phyloP scores from a whole-genome alignment of 1,140 invertebrate species.

The Anadara kagoshimensis region DNA sequence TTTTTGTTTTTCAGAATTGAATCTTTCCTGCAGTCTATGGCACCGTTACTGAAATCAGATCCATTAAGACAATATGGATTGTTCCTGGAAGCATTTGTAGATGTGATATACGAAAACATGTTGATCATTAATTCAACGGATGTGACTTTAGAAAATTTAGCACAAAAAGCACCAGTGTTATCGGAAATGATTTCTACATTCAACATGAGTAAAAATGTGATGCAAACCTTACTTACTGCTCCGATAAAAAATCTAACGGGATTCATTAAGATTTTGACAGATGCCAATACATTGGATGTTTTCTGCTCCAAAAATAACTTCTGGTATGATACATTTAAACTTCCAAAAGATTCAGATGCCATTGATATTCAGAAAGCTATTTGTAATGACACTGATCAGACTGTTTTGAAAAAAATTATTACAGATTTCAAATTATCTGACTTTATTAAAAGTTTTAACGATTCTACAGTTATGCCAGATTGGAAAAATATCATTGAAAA shows the following conservation, averaged over 20 bases:
- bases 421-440: constrained; percentile 10
- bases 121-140: constrained; percentile 23
- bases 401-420: constrained; percentile 5
- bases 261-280: constrained; percentile 32
- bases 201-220: constrained; percentile 19
- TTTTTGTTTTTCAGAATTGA: constrained; percentile 4
- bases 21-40: not conserved
- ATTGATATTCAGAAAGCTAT: too few relatives aligned
- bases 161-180: constrained; percentile 35
- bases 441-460: constrained; percentile 10
- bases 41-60: constrained; percentile 24
- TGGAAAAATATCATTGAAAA: constrained; percentile 34
- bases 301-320: constrained; percentile 10
- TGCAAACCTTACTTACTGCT: constrained; percentile 30
- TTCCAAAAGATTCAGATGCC: too few relatives aligned
- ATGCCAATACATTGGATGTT: constrained; percentile 1
- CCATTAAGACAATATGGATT: constrained; percentile 29
- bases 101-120: constrained; percentile 40
- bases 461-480: constrained; percentile 24
- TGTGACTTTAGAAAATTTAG: constrained; percentile 34
- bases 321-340: constrained; percentile 19
- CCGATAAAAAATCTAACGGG: constrained; percentile 40
- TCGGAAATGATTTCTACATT: constrained; percentile 30
- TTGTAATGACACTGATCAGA: constrained; percentile 7
- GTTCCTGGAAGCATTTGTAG: constrained; percentile 32